Percentiles rank a stretch among this genome's conserved stretches.
Evolutionary conservation across 2,888 invertebrate genomes (phyloP).

Genomic region (Bellardia bayeri): DNA sequence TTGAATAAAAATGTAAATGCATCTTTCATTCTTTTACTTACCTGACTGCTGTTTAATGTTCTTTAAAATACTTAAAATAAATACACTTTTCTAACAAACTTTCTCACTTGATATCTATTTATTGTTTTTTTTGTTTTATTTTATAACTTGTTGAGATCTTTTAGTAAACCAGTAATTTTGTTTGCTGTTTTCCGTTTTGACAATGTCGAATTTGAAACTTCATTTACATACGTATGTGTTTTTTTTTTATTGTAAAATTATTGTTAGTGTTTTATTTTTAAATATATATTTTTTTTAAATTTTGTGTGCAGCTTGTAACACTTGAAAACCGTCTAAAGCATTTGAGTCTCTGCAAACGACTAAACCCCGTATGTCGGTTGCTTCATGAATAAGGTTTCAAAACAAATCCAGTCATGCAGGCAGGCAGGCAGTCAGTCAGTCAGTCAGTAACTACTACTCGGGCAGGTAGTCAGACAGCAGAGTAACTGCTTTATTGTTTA

Average conservation of each 20-base stretch:
- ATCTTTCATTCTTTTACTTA: neutral
- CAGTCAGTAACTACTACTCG: neutral
- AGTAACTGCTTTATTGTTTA: slow-evolving; percentile 38
- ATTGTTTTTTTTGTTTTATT: slow-evolving; percentile 10
- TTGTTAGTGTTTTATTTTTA: slow-evolving; percentile 15
- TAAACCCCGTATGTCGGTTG: slow-evolving; percentile 53
- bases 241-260: neutral
- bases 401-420: slow-evolving; percentile 35
- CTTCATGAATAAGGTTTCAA: slow-evolving; percentile 40
- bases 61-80: neutral
- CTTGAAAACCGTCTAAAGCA: slow-evolving; percentile 66
- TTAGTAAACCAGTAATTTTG: slow-evolving; percentile 27
- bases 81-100: slow-evolving; percentile 5
- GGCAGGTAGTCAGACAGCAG: neutral
- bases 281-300: neutral
- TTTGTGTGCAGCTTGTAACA: slow-evolving; percentile 41
- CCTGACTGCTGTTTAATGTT: neutral
- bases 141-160: slow-evolving; percentile 9
- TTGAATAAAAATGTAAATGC: neutral
- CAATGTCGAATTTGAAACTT: slow-evolving; percentile 17
- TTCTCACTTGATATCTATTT: slow-evolving; percentile 41
- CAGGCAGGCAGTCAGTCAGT: too few species aligned
- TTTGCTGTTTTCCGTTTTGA: slow-evolving; percentile 7
- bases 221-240: slow-evolving; percentile 8
- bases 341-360: slow-evolving; percentile 72